phyloP scores from a whole-genome alignment of 2,888 invertebrate species.

The Thysanoteuthis rhombus region DNA sequence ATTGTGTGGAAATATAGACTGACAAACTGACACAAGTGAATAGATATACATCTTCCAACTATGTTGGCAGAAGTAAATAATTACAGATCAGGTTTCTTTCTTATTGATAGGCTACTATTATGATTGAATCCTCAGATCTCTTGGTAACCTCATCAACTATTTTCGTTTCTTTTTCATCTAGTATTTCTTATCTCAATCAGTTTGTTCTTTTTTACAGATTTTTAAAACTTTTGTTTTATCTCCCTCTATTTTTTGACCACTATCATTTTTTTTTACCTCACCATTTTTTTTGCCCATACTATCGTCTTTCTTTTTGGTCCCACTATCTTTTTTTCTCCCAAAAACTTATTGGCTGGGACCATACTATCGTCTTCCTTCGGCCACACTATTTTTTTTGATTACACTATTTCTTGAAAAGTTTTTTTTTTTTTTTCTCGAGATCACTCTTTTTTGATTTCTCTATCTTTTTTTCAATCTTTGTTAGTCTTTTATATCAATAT shows the following conservation, averaged over 20 bases:
- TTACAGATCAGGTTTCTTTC: not conserved
- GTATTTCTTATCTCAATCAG: not conserved
- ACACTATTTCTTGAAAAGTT: rapidly evolving
- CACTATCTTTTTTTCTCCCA: not conserved
- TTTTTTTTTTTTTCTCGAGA: not conserved
- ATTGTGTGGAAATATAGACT: too few relatives aligned
- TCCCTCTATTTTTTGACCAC: too few relatives aligned
- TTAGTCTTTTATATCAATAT: not conserved
- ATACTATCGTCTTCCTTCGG: too few relatives aligned
- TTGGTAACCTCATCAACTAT: not conserved
- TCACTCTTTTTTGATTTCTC: too few relatives aligned
- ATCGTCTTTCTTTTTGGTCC: too few relatives aligned
- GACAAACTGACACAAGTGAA: too few relatives aligned
- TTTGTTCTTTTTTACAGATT: too few relatives aligned
- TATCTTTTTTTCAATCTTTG: not conserved
- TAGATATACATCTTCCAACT: too few relatives aligned
- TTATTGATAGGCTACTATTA: not conserved
- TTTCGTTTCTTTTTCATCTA: not conserved
- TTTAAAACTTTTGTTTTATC: too few relatives aligned
- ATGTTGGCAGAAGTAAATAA: not conserved
- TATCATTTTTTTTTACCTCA: too few relatives aligned
- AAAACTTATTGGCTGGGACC: too few relatives aligned
- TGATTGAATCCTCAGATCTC: not conserved
- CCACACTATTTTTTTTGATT: not conserved
- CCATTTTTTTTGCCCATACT: too few relatives aligned